Evolutionary conservation across 2,888 invertebrate genomes (phyloP).

Genomic region (Resseliella maxima): DNA sequence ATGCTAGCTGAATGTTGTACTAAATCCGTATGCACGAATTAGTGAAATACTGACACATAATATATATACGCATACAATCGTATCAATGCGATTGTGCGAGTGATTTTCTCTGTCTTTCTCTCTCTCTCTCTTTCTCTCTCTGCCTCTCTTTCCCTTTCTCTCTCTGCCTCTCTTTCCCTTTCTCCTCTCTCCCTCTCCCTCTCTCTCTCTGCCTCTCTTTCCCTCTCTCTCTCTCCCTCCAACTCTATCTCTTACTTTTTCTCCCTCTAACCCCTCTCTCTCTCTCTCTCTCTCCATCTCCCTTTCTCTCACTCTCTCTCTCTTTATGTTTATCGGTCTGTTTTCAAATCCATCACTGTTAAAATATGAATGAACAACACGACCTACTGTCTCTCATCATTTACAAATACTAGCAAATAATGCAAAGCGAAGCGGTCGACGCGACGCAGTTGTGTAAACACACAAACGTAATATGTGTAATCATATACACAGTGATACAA

Average conservation of each 20-base stretch:
- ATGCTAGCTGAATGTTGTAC: conserved; percentile 53
- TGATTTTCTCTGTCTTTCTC: background rate
- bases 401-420: background rate
- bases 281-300: too few relatives aligned
- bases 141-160: too few relatives aligned
- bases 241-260: too few relatives aligned
- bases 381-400: background rate
- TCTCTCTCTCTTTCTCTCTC: too few relatives aligned
- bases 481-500: background rate
- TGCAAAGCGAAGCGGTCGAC: background rate
- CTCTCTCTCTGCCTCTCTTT: background rate
- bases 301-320: too few relatives aligned
- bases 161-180: too few relatives aligned
- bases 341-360: too few relatives aligned
- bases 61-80: background rate
- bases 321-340: background rate
- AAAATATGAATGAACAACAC: background rate
- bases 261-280: too few relatives aligned
- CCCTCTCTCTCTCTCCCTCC: background rate
- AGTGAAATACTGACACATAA: conserved; percentile 15
- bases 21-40: conserved; percentile 9
- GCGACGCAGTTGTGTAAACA: conserved; percentile 33
- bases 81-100: background rate
- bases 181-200: background rate
- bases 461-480: background rate